These are phyloP conservation scores for Castor canadensis DNA, from an alignment of 2,113 vertebrate species.

Conservation along the genomic window DNA sequence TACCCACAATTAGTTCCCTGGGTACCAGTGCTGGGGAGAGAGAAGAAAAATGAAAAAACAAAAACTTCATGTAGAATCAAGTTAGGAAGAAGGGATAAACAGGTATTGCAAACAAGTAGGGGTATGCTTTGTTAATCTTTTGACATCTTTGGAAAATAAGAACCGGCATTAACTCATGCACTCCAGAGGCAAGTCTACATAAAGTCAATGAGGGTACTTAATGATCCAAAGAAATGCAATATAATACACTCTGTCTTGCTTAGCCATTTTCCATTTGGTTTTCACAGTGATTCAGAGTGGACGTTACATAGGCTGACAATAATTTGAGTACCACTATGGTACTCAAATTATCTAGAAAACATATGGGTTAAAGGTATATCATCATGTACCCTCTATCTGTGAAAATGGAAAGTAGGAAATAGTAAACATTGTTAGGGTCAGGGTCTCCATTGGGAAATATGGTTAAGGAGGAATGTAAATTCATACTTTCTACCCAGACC, in stretches of 20 bases:
- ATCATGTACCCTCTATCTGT: neutral
- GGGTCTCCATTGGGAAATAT: neutral
- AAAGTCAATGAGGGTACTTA: neutral
- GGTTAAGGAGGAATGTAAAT: neutral
- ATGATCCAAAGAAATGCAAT: too few relatives aligned
- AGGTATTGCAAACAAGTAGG: neutral
- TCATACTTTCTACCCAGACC: neutral
- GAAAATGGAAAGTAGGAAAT: neutral
- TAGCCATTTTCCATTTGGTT: neutral
- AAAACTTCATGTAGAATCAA: neutral
- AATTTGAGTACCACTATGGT: neutral
- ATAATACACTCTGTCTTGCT: too few relatives aligned
- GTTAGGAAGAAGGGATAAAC: neutral
- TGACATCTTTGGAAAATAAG: neutral
- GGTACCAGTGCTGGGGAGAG: slow-evolving; percentile 78
- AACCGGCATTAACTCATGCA: neutral
- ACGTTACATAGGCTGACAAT: neutral
- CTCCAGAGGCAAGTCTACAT: neutral
- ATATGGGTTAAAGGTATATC: neutral
- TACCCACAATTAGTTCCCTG: slow-evolving; percentile 81
- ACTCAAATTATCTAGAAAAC: neutral
- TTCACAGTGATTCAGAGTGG: neutral
- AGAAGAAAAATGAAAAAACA: neutral
- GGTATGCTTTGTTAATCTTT: neutral
- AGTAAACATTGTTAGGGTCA: neutral